Evolutionary conservation across 64 coral and sea anemone genomes (phyloP).

Genomic region (Actinia equina): DNA sequence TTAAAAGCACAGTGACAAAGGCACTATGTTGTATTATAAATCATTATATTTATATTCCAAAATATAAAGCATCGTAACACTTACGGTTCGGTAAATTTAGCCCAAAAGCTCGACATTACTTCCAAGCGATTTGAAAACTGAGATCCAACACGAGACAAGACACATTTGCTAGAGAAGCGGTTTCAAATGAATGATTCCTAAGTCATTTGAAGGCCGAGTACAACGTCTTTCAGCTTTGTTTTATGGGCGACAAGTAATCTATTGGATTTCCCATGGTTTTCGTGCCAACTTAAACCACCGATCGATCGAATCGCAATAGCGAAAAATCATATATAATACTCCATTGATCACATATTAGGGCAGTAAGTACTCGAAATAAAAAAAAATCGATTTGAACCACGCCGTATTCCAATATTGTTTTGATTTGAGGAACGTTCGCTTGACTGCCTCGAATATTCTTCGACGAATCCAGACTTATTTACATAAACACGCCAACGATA

Average conservation of each 20-base stretch:
- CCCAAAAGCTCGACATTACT: slow-evolving; percentile 24
- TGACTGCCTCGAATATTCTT: slow-evolving; percentile 18
- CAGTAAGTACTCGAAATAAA: background rate
- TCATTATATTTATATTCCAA: background rate
- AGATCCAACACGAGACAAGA: background rate
- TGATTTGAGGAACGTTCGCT: slow-evolving; percentile 9
- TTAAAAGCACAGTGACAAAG: background rate
- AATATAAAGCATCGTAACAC: background rate
- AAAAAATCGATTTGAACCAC: background rate
- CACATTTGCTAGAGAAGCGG: background rate
- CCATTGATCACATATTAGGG: background rate
- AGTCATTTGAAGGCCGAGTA: background rate
- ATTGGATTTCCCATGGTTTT: background rate
- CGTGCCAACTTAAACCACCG: background rate
- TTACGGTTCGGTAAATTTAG: slow-evolving; percentile 26
- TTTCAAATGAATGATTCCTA: background rate
- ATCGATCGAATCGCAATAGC: background rate
- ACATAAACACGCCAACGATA: slow-evolving; percentile 13
- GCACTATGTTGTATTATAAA: background rate
- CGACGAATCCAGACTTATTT: background rate
- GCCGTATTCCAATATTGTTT: slow-evolving; percentile 20
- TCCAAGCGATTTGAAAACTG: background rate
- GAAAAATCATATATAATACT: background rate
- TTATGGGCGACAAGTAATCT: background rate
- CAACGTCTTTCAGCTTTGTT: background rate